Evolutionary conservation across 2,888 invertebrate genomes (phyloP), one percentile per base, ranked within the genome.

Genomic region (Cecidostiba fungosa): DNA sequence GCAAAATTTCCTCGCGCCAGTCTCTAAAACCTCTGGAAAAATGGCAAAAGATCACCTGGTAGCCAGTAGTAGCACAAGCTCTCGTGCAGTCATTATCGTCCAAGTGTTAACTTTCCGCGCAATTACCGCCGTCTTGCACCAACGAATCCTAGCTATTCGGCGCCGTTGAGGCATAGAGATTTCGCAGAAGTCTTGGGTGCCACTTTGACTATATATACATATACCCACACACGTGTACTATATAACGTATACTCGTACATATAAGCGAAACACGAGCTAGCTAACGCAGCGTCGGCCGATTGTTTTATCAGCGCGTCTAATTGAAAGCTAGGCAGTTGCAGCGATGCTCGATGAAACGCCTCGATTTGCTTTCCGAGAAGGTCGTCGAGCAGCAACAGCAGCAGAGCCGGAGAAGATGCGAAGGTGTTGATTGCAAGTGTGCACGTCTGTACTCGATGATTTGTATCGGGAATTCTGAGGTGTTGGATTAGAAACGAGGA

Each of bases 61-160:
- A 23, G n/a, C 66, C 66, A 29, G 66, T 66, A 29, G 66, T 66
- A 26, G 26, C 66, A 23, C 14, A 62, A 62, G 23, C 26, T 16
- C 19, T 16, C 19, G 50, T 12, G 54, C 26, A 72, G 32, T 54
- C 26, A 69, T 70, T 72, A 79, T 79, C 70, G 70, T 4, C 79
- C 32, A 74, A 74, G 81, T 74, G 81, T 81, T 62, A 74, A 74
- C 43, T 81, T 81, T 81, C 81, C 29, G 62, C 32, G 50, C 62
- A 54, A 80, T 54, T 54, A 72, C 54, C 80, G 29, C 10, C n/a
- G 74, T 81, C 81, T 36, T 59, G 74, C 81, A 66, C 59, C 81
- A 47, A n/a, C 72, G 81, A 43, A 32, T 32, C n/a, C 23, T 19
- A 62, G 62, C 47, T 74, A 81, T 81, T 80, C 66, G 66, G 26